Evolutionary conservation across 2,113 vertebrate genomes (phyloP).

Genomic region (Arothron firmamentum): DNA sequence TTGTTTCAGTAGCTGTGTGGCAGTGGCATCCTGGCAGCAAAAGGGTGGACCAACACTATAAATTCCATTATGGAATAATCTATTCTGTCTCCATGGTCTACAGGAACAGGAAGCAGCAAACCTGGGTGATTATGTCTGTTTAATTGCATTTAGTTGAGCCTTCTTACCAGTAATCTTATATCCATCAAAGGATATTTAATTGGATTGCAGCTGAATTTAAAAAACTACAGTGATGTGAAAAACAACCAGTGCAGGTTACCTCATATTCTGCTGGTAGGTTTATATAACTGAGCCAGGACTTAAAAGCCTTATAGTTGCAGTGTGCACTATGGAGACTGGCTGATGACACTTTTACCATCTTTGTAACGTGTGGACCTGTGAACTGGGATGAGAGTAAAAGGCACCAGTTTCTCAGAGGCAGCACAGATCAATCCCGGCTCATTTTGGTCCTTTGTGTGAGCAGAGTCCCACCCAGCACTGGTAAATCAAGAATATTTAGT

Average conservation of each 20-base stretch:
- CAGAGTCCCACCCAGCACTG: constrained; percentile 1
- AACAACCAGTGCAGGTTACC: constrained; percentile 49
- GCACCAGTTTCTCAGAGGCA: not conserved
- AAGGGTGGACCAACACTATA: constrained; percentile 16
- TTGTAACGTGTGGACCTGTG: constrained; percentile 12
- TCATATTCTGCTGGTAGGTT: constrained; percentile 58
- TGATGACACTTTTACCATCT: constrained; percentile 4
- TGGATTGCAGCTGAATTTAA: constrained; percentile 41
- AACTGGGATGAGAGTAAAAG: constrained; percentile 14
- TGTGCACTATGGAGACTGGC: constrained; percentile 5
- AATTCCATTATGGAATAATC: constrained; percentile 34
- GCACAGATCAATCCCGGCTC: constrained; percentile 11
- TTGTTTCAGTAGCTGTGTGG: constrained; percentile 17
- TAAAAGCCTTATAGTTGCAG: constrained; percentile 38
- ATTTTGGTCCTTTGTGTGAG: constrained; percentile 4
- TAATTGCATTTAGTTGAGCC: constrained; percentile 58
- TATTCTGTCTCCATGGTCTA: constrained; percentile 41
- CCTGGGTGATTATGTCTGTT: constrained; percentile 57
- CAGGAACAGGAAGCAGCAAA: constrained; percentile 50
- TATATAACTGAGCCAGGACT: constrained; percentile 47
- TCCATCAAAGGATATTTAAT: constrained; percentile 52
- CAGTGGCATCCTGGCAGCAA: constrained; percentile 14
- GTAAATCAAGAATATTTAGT: not conserved
- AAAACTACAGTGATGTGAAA: constrained; percentile 30
- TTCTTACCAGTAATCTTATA: constrained; percentile 53